phyloP scores from a whole-genome alignment of 2,888 invertebrate species.

The Meta bourneti region DNA sequence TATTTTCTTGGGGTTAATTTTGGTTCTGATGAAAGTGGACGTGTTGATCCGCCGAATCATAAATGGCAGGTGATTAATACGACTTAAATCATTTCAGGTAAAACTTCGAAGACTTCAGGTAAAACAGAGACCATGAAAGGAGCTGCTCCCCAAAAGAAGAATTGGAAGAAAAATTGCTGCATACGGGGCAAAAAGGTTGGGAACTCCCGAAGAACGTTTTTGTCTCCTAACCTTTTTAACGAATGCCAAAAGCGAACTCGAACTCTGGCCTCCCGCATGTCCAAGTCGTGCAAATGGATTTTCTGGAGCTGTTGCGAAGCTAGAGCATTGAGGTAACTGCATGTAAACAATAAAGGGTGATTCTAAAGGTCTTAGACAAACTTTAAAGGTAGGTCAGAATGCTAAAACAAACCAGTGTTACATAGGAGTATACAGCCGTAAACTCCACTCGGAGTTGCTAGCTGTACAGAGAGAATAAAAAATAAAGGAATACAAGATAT shows the following conservation, averaged over 20 bases:
- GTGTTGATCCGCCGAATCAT: too few relatives aligned
- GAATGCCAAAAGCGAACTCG: constrained; percentile 44
- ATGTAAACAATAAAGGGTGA: neutral
- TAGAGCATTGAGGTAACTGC: constrained; percentile 54
- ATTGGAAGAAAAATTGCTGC: constrained; percentile 62
- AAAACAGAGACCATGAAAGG: neutral
- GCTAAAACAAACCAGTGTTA: too few relatives aligned
- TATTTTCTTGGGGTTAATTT: too few relatives aligned
- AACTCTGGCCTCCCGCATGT: constrained; percentile 38
- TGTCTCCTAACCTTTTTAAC: constrained; percentile 43
- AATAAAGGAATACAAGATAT: too few relatives aligned
- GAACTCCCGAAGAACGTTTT: constrained; percentile 17
- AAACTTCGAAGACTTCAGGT: neutral
- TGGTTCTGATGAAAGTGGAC: too few relatives aligned
- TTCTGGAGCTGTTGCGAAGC: constrained; percentile 62
- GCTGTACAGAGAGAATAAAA: too few relatives aligned
- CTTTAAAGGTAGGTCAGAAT: too few relatives aligned
- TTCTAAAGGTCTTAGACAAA: too few relatives aligned
- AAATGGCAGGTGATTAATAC: neutral
- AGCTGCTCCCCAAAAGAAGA: neutral
- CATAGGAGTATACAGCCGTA: too few relatives aligned
- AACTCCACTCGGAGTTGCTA: too few relatives aligned
- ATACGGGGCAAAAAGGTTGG: constrained; percentile 56
- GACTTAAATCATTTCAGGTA: neutral
- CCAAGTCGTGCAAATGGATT: constrained; percentile 41